Evolutionary conservation across 2,797 vertebrate genomes (phyloP).

Genomic region (Arnoldichthys spilopterus): DNA sequence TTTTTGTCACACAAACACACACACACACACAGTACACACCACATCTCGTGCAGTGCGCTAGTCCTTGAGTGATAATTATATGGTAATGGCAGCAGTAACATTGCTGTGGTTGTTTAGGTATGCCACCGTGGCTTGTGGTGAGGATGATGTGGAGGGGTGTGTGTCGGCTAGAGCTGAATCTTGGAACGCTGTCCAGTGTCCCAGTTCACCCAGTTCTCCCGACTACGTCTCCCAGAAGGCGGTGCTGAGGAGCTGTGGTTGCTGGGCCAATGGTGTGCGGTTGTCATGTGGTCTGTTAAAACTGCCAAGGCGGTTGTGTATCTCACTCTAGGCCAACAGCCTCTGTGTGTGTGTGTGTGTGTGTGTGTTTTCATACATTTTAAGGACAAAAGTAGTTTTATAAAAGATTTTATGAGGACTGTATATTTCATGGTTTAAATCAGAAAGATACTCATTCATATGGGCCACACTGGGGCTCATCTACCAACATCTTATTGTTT

Average conservation of each 20-base stretch:
- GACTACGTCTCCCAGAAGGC: constrained; percentile 56
- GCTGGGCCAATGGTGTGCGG: constrained; percentile 68
- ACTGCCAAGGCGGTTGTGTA: constrained; percentile 66
- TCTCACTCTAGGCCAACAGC: constrained; percentile 47
- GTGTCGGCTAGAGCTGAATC: not conserved
- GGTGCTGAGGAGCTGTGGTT: constrained; percentile 55
- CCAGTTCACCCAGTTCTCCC: constrained; percentile 21
- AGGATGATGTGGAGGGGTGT: constrained; percentile 37
- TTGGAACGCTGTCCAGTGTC: not conserved
- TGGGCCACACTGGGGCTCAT: too few species aligned
- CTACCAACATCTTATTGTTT: too few species aligned
- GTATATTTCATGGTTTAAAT: too few species aligned
- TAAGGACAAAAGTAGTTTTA: not conserved
- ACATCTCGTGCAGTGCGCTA: constrained; percentile 10
- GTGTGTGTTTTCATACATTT: not conserved
- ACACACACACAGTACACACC: constrained; percentile 15
- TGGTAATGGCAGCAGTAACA: constrained; percentile 64
- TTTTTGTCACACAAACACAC: constrained; percentile 37
- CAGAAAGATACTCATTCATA: too few species aligned
- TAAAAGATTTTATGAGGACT: too few species aligned
- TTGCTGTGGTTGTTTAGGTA: constrained; percentile 38
- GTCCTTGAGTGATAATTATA: constrained; percentile 57
- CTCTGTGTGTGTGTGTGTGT: constrained; percentile 32
- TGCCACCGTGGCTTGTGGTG: constrained; percentile 19
- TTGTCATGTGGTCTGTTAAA: constrained; percentile 74